Base-by-base conservation (phyloP, 1,140 invertebrate genomes). In the Plutomurus gul region DNA sequence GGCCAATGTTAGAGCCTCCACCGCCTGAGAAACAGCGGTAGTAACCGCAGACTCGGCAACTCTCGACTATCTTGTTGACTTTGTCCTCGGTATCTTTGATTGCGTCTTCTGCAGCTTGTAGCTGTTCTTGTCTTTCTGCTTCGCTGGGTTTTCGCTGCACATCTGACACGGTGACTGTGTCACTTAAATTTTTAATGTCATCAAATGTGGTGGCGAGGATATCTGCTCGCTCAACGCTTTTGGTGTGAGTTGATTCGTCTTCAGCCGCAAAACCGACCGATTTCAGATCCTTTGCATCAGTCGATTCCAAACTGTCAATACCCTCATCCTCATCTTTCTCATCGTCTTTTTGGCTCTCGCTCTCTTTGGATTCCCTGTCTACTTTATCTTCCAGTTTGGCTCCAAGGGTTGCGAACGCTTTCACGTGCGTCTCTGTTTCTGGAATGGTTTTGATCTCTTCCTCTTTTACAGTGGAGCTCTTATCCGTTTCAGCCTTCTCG, bases 281-380 rank as follows among this genome's bases (percentile, higher is more conserved):
- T 43, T 73, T 51, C 30, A 70, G 18, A 49, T n/a, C 40, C 5
- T 46, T 76, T 27, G 40, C 49, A 82, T 81, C 74, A 6, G 10
- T 80, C 30, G 86, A 85, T 73, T 81, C 65, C 36, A 22, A 43
- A 20, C 46, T 77, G 13, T 81, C 79, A 16, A 37, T 27, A 47
- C 60, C 76, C 36, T 80, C 40, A 65, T 76, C 40, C 76, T 82
- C 80, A 49, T 83, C 76, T 77, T 84, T 80, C 39, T 76, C 81
- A 25, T 77, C 82, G 74, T 76, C 79, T 25, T 78, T 84, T 37
- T 84, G 77, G 43, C 39, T 74, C 25, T 65, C 56, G 1, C 36
- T 30, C 56, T 65, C 56, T n/a, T n/a, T 36, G 13, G 16, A 30
- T n/a, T 18, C 46, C 13, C 27, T n/a, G n/a, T n/a, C n/a, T n/a